phyloP scores from a whole-genome alignment of 2,797 vertebrate genomes.

The Cebuella pygmaea region DNA sequence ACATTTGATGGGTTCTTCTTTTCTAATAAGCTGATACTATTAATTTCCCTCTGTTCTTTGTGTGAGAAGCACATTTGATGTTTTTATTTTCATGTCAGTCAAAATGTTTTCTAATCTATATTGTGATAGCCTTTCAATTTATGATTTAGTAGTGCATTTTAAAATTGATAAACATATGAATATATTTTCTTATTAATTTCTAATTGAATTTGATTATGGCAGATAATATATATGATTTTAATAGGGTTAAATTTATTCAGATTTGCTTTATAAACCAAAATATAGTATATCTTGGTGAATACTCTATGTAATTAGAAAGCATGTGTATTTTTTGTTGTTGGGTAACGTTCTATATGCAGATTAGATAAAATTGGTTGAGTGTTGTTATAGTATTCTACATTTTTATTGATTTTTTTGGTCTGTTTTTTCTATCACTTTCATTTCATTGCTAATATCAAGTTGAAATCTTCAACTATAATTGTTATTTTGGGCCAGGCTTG shows the following conservation, averaged over 20 bases:
- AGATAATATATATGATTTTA: neutral
- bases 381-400: neutral
- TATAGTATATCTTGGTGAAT: neutral
- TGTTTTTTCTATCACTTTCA: neutral
- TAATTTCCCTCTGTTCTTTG: neutral
- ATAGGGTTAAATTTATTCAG: neutral
- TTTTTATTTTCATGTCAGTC: neutral
- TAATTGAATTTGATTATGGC: neutral
- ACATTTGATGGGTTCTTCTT: neutral
- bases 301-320: neutral
- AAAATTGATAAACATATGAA: neutral
- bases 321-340: neutral
- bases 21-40: neutral
- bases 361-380: neutral
- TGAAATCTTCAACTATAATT: neutral
- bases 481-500: neutral
- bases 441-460: neutral
- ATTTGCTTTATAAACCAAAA: neutral
- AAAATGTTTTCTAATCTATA: conserved; percentile 15
- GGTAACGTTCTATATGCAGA: neutral
- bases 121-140: neutral
- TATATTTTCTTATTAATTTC: neutral
- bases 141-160: neutral
- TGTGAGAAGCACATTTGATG: neutral
- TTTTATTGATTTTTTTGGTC: neutral